A percentile compares a stretch with the other conserved stretches of the same genome.
Conservation (phyloP, 1,140 invertebrate species). For the Drosophila biarmipes region DNA sequence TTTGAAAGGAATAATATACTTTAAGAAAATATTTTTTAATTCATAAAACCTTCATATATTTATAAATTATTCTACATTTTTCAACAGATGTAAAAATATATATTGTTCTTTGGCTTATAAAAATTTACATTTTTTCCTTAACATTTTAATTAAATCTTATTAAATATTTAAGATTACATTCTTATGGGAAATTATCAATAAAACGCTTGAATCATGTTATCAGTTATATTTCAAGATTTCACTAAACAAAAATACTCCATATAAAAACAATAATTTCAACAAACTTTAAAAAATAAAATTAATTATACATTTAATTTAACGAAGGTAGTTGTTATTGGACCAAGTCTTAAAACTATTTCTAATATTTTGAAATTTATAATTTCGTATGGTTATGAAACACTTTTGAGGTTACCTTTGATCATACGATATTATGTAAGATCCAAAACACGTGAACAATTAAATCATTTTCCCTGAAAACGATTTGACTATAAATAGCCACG, state of each 20-base stretch:
- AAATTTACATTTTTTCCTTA: no score
- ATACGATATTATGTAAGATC: slow-evolving; percentile 6
- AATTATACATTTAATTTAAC: background rate
- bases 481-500: slow-evolving; percentile 20
- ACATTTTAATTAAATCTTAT: no score
- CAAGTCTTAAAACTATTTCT: background rate
- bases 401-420: background rate
- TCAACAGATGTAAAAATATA: no score
- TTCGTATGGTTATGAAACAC: slow-evolving; percentile 1
- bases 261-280: background rate
- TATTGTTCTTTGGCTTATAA: no score
- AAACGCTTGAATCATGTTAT: background rate
- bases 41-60: no score
- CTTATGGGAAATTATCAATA: background rate
- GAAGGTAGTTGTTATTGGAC: background rate
- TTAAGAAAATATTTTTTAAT: no score
- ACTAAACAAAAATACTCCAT: no score
- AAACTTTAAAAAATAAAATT: no score
- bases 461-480: background rate
- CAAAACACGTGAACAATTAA: slow-evolving; percentile 27
- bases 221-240: background rate
- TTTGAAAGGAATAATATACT: no score
- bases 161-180: background rate
- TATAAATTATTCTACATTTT: no score
- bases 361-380: background rate